A percentile compares a stretch with the other conserved stretches of the same genome.
phyloP scores from a whole-genome alignment of 2,797 vertebrate genomes.

The Eulemur rubriventer region DNA sequence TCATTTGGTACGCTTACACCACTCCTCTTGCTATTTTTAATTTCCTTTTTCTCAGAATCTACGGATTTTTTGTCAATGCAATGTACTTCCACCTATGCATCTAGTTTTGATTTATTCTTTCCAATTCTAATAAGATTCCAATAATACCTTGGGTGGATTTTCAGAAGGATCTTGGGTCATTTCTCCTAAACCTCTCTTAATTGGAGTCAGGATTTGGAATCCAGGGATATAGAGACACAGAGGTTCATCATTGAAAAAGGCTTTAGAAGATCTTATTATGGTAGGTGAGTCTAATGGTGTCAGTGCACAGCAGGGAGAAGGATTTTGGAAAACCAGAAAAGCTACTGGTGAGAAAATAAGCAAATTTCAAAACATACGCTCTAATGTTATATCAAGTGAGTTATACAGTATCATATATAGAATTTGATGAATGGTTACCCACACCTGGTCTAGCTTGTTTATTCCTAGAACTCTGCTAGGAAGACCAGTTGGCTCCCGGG shows the following conservation, averaged over 20 bases:
- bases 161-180: background rate
- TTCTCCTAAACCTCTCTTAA: constrained; percentile 18
- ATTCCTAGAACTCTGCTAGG: background rate
- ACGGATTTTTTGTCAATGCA: background rate
- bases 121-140: background rate
- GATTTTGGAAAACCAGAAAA: background rate
- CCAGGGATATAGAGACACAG: background rate
- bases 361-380: constrained; percentile 8
- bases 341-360: background rate
- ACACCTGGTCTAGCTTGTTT: background rate
- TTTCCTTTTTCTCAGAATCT: constrained; percentile 20
- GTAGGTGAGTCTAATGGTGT: background rate
- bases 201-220: background rate
- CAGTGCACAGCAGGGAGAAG: background rate
- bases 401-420: background rate
- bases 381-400: background rate
- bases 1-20: background rate
- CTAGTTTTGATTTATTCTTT: constrained; percentile 47
- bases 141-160: background rate
- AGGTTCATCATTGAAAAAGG: background rate
- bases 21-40: background rate
- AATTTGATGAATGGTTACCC: background rate
- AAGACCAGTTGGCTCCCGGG: background rate
- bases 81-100: background rate
- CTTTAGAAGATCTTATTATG: background rate